A percentile compares a stretch with the other conserved stretches of the same genome.
Conservation (phyloP, 2,888 invertebrate species). For the Argyra leucocephala region DNA sequence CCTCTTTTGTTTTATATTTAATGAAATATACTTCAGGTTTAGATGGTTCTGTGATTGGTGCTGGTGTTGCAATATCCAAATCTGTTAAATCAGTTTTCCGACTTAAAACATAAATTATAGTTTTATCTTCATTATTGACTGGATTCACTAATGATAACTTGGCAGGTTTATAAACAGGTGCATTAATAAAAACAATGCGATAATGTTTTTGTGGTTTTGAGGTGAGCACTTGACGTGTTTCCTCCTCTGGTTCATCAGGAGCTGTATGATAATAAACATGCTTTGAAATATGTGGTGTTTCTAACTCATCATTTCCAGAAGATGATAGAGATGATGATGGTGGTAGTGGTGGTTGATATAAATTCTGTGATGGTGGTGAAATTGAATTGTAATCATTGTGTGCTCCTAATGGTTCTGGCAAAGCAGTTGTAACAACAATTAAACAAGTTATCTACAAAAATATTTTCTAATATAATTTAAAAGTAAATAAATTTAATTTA, state of each 20-base stretch:
- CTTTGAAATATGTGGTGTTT: conserved; percentile 23
- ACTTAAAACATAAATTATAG: conserved; percentile 18
- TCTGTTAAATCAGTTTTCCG: conserved; percentile 18
- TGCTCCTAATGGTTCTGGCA: background rate
- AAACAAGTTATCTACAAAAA: background rate
- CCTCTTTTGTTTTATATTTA: conserved; percentile 22
- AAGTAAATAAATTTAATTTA: no score
- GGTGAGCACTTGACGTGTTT: conserved; percentile 17
- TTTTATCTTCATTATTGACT: conserved; percentile 16
- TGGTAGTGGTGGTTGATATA: no score
- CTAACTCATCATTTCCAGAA: background rate
- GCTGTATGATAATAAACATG: conserved; percentile 25
- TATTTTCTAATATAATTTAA: no score
- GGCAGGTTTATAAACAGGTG: conserved; percentile 12
- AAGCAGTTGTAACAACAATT: background rate
- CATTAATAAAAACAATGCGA: conserved; percentile 16
- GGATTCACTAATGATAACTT: conserved; percentile 17
- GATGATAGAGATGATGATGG: background rate
- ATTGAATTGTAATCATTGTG: no score
- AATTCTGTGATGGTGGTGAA: no score
- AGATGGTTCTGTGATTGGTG: conserved; percentile 20
- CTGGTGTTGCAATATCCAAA: conserved; percentile 17
- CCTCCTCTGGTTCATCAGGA: conserved; percentile 23
- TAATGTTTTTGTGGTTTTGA: conserved; percentile 19
- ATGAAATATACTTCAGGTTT: conserved; percentile 23